phyloP scores from a whole-genome alignment of 2,113 vertebrate genomes.

The Romanogobio albipinnatus region DNA sequence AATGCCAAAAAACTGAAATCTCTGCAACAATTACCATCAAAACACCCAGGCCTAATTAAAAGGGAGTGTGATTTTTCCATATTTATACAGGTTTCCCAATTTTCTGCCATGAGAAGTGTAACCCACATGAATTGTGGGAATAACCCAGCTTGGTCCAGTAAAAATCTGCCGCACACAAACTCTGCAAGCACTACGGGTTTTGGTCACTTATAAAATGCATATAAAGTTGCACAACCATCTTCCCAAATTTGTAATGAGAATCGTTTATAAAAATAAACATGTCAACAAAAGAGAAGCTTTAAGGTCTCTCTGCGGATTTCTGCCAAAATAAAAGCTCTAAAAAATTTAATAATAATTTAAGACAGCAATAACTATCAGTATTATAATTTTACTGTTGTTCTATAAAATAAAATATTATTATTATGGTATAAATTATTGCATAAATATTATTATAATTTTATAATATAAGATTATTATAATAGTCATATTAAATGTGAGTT shows the following conservation, averaged over 20 bases:
- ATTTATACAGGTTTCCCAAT: background rate
- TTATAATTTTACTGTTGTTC: no score
- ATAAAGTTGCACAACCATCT: background rate
- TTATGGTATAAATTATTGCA: no score
- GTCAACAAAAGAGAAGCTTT: background rate
- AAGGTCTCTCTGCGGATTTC: background rate
- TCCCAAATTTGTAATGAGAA: background rate
- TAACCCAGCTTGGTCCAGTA: background rate
- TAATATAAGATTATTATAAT: no score
- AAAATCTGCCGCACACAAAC: background rate
- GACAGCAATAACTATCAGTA: no score
- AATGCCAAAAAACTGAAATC: conserved; percentile 18
- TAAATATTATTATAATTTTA: no score
- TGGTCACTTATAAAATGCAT: background rate
- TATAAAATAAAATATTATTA: no score
- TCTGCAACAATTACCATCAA: conserved; percentile 27
- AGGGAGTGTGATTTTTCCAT: background rate
- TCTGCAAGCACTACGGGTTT: background rate
- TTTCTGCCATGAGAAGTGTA: background rate
- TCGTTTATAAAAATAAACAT: no score
- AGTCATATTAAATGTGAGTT: no score
- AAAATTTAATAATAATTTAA: no score
- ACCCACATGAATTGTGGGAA: background rate
- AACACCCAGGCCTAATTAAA: background rate
- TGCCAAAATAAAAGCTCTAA: background rate